These are phyloP conservation scores for Leptosomus discolor DNA, from an alignment of 2,113 vertebrate genomes.

Conservation along the genomic window DNA sequence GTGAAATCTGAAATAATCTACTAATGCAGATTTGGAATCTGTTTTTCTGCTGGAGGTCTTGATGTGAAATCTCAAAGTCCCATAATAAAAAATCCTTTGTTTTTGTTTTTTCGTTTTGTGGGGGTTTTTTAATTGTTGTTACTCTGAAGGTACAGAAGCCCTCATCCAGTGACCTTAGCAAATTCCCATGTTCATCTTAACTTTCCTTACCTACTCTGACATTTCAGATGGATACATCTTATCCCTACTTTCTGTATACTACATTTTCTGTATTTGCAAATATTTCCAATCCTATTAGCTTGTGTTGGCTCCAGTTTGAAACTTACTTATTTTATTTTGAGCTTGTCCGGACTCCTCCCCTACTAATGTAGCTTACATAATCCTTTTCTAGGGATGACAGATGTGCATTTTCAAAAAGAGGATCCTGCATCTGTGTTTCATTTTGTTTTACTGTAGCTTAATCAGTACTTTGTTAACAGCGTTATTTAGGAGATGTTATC, in stretches of 20 bases:
- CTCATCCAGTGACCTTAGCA: neutral
- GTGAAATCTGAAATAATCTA: neutral
- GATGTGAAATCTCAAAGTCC: neutral
- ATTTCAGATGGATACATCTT: neutral
- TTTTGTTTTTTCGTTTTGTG: too few relatives aligned
- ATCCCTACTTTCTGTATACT: neutral
- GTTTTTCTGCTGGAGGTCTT: neutral
- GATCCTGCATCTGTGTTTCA: neutral
- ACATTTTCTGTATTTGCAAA: neutral
- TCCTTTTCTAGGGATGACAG: slow-evolving; percentile 32
- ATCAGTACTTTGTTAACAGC: slow-evolving; percentile 40
- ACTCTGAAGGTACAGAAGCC: neutral
- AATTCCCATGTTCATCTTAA: neutral
- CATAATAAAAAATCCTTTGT: neutral
- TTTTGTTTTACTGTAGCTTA: slow-evolving; percentile 35
- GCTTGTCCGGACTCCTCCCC: neutral
- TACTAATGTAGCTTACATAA: slow-evolving; percentile 16
- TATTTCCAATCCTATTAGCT: neutral
- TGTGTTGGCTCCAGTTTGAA: neutral
- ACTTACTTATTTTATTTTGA: slow-evolving; percentile 35
- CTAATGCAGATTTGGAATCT: neutral
- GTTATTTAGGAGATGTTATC: slow-evolving; percentile 17
- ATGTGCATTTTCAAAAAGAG: slow-evolving; percentile 46
- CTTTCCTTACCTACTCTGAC: neutral
- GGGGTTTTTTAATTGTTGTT: too few relatives aligned